These are phyloP conservation scores for Leucoma salicis DNA, from an alignment of 2,888 invertebrate genomes.

Conservation along the genomic window DNA sequence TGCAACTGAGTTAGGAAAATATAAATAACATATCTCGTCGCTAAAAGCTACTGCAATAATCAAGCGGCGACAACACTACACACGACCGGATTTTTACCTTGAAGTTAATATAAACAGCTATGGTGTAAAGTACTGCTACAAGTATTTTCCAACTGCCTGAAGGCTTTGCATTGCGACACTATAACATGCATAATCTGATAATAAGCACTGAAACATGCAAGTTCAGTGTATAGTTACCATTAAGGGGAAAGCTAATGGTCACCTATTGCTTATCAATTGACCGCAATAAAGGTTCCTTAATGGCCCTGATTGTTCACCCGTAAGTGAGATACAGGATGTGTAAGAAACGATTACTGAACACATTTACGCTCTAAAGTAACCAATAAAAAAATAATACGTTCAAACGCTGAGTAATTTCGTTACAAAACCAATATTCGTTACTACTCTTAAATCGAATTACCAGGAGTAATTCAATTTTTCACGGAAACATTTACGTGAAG, in stretches of 20 bases:
- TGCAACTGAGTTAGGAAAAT: too few species aligned
- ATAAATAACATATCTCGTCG: too few species aligned
- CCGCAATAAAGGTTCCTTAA: neutral
- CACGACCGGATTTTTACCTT: too few species aligned
- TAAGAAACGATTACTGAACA: neutral
- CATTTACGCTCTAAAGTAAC: neutral
- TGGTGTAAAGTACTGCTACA: too few species aligned
- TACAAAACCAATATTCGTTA: neutral
- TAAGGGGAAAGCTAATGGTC: neutral
- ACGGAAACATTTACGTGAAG: neutral
- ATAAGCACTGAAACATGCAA: too few species aligned
- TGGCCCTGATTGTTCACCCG: neutral
- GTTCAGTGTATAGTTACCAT: too few species aligned
- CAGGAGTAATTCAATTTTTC: slow-evolving; percentile 1
- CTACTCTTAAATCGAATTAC: slow-evolving; percentile 6
- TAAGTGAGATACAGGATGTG: neutral
- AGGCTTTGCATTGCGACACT: too few species aligned
- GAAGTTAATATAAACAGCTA: too few species aligned
- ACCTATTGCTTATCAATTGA: neutral
- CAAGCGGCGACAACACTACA: too few species aligned
- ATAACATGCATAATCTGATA: too few species aligned
- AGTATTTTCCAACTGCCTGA: too few species aligned
- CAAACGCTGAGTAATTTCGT: neutral
- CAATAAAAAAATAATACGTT: neutral
- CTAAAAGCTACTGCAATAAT: too few species aligned